Base-by-base conservation (phyloP, 2,888 invertebrate species). In the Myopa testacea region DNA sequence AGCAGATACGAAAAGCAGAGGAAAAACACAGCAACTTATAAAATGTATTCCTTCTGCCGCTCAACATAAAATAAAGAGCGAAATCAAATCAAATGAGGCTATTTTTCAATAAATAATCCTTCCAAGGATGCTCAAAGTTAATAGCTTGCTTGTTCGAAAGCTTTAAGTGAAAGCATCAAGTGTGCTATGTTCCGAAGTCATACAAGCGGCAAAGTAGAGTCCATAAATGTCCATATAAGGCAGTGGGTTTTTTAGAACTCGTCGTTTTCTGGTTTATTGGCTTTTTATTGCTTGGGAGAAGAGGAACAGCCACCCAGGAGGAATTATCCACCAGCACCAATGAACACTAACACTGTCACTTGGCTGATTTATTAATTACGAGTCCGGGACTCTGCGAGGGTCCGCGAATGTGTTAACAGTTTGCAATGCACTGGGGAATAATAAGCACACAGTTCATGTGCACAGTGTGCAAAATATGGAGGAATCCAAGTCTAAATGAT, bases 281-380 rank as follows among this genome's bases (percentile, higher is more conserved):
- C 10, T 45, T 6, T 45, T 45, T 45, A 10, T 45, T 45, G 45
- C 45, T 8, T 45, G 45, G 45, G 1, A 6, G 10, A 45, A 10
- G 45, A 8, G 1, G 7, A 38, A 45, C 68, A 68, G 38, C 68
- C 16, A 45, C 40, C 12, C 45, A n/a, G 10, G 40, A 52, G n/a
- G 55, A 14, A 8, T 19, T 26, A 14, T 37, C 34, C 37, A 37
- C 63, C 34, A 10, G 10, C 37, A 37, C 63, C 34, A 10, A 45
- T 45, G 45, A 45, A 45, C 19, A 62, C 19, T 26, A 8, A 6
- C 26, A 4, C 14, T 62, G 73, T 62, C 73, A 73, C 26, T 45
- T 14, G 40, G 3, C 72, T 75, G 68, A 75, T 69, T 75, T 75
- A 75, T 75, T 75, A 75, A 75, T 75, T 75, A 68, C 75, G 75